phyloP scores from a whole-genome alignment of 2,797 vertebrate genomes.

The Sebastes hubbsi region DNA sequence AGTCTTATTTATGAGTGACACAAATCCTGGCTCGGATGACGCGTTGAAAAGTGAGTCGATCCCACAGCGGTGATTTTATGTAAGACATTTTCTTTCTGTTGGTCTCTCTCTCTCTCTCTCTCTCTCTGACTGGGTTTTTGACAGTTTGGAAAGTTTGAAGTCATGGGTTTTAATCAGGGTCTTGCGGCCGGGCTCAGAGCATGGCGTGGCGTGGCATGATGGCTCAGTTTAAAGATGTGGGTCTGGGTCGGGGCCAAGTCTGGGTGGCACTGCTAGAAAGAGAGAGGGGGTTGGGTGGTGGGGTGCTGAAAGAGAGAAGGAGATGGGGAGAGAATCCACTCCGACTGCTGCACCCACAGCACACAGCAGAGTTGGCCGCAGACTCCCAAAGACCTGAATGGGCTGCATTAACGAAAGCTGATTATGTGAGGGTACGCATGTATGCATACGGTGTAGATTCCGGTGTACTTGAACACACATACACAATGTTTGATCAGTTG shows the following conservation, averaged over 20 bases:
- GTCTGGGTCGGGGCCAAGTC: slow-evolving; percentile 80
- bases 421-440: slow-evolving; percentile 61
- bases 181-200: slow-evolving; percentile 72
- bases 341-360: slow-evolving; percentile 31
- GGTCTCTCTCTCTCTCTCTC: slow-evolving; percentile 20
- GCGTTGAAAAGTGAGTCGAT: slow-evolving; percentile 64
- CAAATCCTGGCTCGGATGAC: slow-evolving; percentile 56
- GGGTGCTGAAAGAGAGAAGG: not conserved
- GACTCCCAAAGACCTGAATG: slow-evolving; percentile 59
- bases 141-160: slow-evolving; percentile 88
- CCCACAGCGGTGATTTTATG: slow-evolving; percentile 57
- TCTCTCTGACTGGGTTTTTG: slow-evolving; percentile 61
- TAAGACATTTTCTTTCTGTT: slow-evolving; percentile 46
- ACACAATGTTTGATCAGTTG: slow-evolving; percentile 55
- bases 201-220: slow-evolving; percentile 80
- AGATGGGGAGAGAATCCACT: slow-evolving; percentile 29
- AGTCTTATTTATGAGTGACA: slow-evolving; percentile 51
- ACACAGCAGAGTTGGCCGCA: slow-evolving; percentile 56
- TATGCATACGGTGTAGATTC: slow-evolving; percentile 30
- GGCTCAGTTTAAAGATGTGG: slow-evolving; percentile 84
- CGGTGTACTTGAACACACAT: not conserved
- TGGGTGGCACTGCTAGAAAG: slow-evolving; percentile 75
- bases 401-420: slow-evolving; percentile 53
- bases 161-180: slow-evolving; percentile 86
- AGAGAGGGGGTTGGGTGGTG: not conserved